These are phyloP conservation scores for Unio pictorum DNA, from an alignment of 2,888 invertebrate genomes.

Conservation along the genomic window DNA sequence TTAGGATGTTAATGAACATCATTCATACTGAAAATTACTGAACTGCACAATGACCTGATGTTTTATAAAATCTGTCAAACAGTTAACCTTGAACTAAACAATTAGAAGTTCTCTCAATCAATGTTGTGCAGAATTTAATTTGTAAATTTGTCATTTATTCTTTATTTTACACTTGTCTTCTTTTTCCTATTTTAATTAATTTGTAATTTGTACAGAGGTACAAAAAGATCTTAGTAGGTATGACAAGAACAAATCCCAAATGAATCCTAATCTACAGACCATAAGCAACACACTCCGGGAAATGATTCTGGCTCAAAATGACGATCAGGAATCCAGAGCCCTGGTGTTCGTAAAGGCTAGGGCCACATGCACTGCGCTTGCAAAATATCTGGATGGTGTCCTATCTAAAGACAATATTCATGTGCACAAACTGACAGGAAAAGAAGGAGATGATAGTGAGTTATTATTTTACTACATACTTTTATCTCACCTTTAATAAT, in stretches of 20 bases:
- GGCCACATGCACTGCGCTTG: slow-evolving; percentile 43
- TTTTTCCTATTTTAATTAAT: too few species aligned
- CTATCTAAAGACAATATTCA: slow-evolving; percentile 8
- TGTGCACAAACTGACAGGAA: slow-evolving; percentile 18
- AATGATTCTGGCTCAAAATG: slow-evolving; percentile 16
- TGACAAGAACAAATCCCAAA: neutral
- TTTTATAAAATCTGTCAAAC: too few species aligned
- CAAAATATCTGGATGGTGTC: slow-evolving; percentile 32
- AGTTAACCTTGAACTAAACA: too few species aligned
- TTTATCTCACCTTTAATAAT: neutral
- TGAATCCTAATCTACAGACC: slow-evolving; percentile 43
- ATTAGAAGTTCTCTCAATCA: too few species aligned
- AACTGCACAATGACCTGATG: too few species aligned
- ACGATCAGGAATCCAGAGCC: slow-evolving; percentile 34
- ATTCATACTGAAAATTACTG: too few species aligned
- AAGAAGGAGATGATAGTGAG: slow-evolving; percentile 24
- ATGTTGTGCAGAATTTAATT: too few species aligned
- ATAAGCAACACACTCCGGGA: slow-evolving; percentile 27
- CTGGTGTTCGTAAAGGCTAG: slow-evolving; percentile 54
- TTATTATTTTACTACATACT: neutral
- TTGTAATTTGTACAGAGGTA: slow-evolving; percentile 18
- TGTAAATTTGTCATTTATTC: too few species aligned
- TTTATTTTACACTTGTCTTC: too few species aligned
- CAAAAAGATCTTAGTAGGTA: slow-evolving; percentile 21
- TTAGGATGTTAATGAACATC: too few species aligned